Evolutionary conservation across 1,140 invertebrate species (phyloP).

Genomic region (Pantala flavescens): DNA sequence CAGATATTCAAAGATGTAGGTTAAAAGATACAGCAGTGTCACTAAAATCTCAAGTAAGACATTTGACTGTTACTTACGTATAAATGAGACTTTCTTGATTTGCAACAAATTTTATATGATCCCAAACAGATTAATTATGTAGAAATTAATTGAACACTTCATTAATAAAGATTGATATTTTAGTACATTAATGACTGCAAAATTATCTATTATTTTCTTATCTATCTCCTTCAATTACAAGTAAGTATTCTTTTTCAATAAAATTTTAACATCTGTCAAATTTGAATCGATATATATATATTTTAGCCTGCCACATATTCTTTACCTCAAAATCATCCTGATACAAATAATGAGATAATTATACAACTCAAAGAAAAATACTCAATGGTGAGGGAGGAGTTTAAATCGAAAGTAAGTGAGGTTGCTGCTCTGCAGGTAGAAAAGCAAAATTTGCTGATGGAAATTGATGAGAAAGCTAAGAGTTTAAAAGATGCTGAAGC

Average conservation of each 20-base stretch:
- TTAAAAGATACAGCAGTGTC: not conserved
- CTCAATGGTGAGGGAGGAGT: conserved; percentile 43
- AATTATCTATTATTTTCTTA: too few relatives aligned
- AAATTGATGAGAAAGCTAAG: conserved; percentile 34
- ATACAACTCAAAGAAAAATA: conserved; percentile 43
- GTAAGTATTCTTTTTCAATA: too few relatives aligned
- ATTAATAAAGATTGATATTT: too few relatives aligned
- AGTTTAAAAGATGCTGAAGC: conserved; percentile 39
- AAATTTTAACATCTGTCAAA: too few relatives aligned
- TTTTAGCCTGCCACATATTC: not conserved
- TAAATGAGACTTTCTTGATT: not conserved
- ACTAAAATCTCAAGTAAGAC: not conserved
- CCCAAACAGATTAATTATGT: too few relatives aligned
- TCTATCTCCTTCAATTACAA: too few relatives aligned
- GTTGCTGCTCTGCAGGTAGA: conserved; percentile 41
- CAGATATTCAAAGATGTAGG: not conserved
- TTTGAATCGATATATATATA: too few relatives aligned
- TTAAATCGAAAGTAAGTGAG: conserved; percentile 43
- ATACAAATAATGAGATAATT: conserved; percentile 25
- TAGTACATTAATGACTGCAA: too few relatives aligned
- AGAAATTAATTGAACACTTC: too few relatives aligned
- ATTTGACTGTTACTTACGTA: not conserved
- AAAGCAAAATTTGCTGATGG: conserved; percentile 36
- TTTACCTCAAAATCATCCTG: not conserved
- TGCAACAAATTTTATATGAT: not conserved